Percentiles rank a stretch among this genome's conserved stretches.
phyloP scores from a whole-genome alignment of 1,140 invertebrate species.

The Penaeus japonicus region DNA sequence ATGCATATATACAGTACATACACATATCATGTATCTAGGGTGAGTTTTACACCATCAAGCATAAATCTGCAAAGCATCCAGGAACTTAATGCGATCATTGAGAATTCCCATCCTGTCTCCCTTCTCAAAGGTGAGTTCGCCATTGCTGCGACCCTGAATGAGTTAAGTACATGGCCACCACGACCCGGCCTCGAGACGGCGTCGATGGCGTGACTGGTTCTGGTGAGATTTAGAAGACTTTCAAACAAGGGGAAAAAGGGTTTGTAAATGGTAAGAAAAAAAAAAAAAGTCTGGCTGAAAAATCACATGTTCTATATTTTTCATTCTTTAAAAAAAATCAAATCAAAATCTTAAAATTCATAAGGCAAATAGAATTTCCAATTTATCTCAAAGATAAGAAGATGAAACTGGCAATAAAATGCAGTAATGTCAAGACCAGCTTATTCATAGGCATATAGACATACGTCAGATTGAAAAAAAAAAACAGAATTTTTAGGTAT shows the following conservation, averaged over 20 bases:
- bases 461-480: no score
- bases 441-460: no score
- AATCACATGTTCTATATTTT: neutral
- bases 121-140: constrained; percentile 90
- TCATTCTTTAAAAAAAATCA: no score
- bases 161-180: constrained; percentile 91
- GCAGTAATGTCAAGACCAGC: no score
- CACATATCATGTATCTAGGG: no score
- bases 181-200: constrained; percentile 67
- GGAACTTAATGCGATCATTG: constrained; percentile 75
- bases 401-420: no score
- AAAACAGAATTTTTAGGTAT: no score
- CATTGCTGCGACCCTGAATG: constrained; percentile 86
- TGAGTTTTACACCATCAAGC: no score
- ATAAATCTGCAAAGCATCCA: neutral
- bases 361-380: neutral
- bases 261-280: neutral
- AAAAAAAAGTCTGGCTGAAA: neutral
- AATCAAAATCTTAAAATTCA: neutral
- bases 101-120: constrained; percentile 90
- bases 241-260: neutral
- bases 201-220: constrained; percentile 46
- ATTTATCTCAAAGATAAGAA: no score
- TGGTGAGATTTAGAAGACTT: neutral
- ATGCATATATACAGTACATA: no score